A percentile compares a stretch with the other conserved stretches of the same genome.
Evolutionary conservation across 2,888 invertebrate species (phyloP).

Genomic region (Drosophila melanosoma): DNA sequence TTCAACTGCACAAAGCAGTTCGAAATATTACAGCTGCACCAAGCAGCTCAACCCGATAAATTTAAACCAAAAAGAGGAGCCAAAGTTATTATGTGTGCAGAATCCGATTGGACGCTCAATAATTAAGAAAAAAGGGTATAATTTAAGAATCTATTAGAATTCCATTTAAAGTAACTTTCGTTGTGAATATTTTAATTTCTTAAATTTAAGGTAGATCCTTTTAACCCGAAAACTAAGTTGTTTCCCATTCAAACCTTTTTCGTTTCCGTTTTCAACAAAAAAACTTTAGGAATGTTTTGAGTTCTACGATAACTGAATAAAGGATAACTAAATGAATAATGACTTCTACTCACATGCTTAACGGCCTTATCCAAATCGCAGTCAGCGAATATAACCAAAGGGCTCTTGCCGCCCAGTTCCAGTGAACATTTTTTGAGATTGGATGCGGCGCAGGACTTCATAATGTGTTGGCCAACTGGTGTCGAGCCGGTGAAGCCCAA

Average conservation of each 20-base stretch:
- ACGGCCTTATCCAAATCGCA: conserved; percentile 97
- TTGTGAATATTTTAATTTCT: background rate
- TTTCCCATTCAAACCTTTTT: background rate
- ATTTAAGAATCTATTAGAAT: background rate
- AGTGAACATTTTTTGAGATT: conserved; percentile 98
- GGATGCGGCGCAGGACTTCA: conserved; percentile 94
- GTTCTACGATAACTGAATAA: background rate
- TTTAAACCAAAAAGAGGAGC: background rate
- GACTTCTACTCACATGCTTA: conserved; percentile 88
- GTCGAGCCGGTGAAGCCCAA: conserved; percentile 99
- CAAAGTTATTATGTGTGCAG: background rate
- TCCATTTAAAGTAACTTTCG: background rate
- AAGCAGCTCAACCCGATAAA: background rate
- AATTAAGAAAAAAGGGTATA: background rate
- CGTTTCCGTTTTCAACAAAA: background rate
- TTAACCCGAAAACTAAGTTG: background rate
- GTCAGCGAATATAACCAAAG: conserved; percentile 96
- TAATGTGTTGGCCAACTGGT: conserved; percentile 93
- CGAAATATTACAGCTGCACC: background rate
- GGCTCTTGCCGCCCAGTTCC: conserved; percentile 98
- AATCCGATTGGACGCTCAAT: background rate
- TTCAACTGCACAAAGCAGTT: background rate
- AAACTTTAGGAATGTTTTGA: background rate
- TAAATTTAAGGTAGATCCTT: background rate
- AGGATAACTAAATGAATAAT: background rate